Evolutionary conservation across 1,140 invertebrate genomes (phyloP), one percentile per base, ranked within the genome.

Genomic region (Micrasema longulum): DNA sequence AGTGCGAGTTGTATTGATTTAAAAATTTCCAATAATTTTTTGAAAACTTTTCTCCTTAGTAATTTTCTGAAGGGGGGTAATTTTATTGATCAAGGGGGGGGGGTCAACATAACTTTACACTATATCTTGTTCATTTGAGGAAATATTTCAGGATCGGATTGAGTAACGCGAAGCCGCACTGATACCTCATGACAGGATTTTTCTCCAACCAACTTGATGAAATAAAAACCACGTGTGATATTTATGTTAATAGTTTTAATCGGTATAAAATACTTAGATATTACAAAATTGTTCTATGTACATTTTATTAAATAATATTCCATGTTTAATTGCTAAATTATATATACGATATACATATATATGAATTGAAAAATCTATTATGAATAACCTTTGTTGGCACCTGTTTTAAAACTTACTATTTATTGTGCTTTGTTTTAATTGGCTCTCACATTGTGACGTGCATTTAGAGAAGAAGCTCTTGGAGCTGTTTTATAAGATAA

Each of bases 181-280:
- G 26, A 57, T 57, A 14, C 53, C 53, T 57, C 53, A 35, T 57
- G 53, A 57, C 53, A 35, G 26, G 53, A 57, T 57, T 57, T 57
- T 18, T 57, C 31, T 57, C 53, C 18, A 57, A 35, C 36, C 18
- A 20, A 57, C 36, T 57, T 35, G 31, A 35, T 57, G n/a, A 57
- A 35, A 35, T 57, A 57, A 57, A 35, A 57, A 57, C 23, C 23
- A 43, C 20, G 57, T 68, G 71, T 76, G 73, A 76, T 75, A 74
- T 53, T 69, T 77, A 76, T 75, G 71, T 79, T 81, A 78, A 76
- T 78, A 79, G 70, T 77, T 77, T 78, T 78, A 77, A 77, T 79
- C 47, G 76, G 76, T 75, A 78, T 77, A 72, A 78, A 79, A 75
- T 71, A 65, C 45, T 74, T 60, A 36, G 35, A 62, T 10, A 38